phyloP scores from a whole-genome alignment of 2,113 vertebrate genomes.

The Romanogobio albipinnatus region DNA sequence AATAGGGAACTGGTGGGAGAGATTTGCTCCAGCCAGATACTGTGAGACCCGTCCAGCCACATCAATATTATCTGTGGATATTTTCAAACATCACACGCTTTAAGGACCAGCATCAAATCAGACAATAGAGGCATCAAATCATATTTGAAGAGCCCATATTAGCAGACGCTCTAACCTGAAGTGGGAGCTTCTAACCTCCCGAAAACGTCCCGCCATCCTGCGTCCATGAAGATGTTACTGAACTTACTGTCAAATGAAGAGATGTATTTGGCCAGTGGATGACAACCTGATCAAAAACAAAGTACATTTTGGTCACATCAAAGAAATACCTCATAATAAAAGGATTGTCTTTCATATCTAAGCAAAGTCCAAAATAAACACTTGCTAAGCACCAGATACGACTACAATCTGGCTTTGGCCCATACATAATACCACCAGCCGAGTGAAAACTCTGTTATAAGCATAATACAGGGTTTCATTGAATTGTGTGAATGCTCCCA shows the following conservation, averaged over 20 bases:
- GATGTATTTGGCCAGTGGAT: constrained; percentile 75
- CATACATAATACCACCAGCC: not conserved
- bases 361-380: not conserved
- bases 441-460: not conserved
- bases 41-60: constrained; percentile 72
- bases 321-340: not conserved
- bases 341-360: not conserved
- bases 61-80: constrained; percentile 67
- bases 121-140: not conserved
- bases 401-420: not conserved
- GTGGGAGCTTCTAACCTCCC: constrained; percentile 66
- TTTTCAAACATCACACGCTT: not conserved
- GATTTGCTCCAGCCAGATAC: constrained; percentile 75
- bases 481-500: not conserved
- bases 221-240: constrained; percentile 74
- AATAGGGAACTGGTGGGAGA: constrained; percentile 83
- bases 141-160: not conserved
- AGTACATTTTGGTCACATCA: not conserved
- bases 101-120: not conserved
- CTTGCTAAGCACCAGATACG: not conserved
- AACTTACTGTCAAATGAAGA: constrained; percentile 73
- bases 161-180: constrained; percentile 55
- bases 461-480: not conserved
- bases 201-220: constrained; percentile 75
- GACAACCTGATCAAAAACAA: constrained; percentile 59